Evolutionary conservation across 2,888 invertebrate genomes (phyloP), one percentile per base, ranked within the genome.

Genomic region (Hartigia nigra): DNA sequence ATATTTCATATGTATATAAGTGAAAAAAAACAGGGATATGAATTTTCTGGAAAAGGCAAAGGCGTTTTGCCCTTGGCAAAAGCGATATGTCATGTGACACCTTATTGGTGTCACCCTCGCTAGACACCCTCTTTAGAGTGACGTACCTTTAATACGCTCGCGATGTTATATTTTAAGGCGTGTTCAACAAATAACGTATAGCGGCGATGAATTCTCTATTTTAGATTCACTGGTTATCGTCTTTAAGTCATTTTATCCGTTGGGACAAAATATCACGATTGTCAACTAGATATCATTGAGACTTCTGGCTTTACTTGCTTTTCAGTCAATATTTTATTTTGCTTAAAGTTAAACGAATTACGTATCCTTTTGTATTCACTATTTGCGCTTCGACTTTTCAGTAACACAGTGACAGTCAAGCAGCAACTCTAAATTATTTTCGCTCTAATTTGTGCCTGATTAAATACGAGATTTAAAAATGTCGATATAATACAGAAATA

Each of bases 131-230:
- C 72, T 72, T 72, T 72, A 72, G 72, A 72, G 32, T 72, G 72
- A 72, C 72, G 72, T 32, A 72, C 72, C 55, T 72, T 72, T 72
- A 72, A 72, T 72, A 72, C 32, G 55, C 55, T 55, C 55, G 55
- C 72, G 31, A 72, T 14, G 32, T 31, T 32, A 72, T 72, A 72
- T 31, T 31, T 72, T 31, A 32, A 72, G 23, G 72, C 72, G 31
- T 72, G 31, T 31, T 23, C 9, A 11, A 32, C 31, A 14, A 32
- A 31, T 32, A 72, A 72, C 72, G 72, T 72, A 55, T 55, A 23
- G 9, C 55, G 55, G 9, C 55, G 55, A 55, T 23, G 55, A 55
- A 55, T 55, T 55, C 55, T 55, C 55, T 23, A 55, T 55, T 55
- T 55, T 14, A 23, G 23, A 23, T 23, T 55, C 55, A 55, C 55